Conservation (phyloP, 2,797 vertebrate genomes). For the Phyllotis vaccarum region DNA sequence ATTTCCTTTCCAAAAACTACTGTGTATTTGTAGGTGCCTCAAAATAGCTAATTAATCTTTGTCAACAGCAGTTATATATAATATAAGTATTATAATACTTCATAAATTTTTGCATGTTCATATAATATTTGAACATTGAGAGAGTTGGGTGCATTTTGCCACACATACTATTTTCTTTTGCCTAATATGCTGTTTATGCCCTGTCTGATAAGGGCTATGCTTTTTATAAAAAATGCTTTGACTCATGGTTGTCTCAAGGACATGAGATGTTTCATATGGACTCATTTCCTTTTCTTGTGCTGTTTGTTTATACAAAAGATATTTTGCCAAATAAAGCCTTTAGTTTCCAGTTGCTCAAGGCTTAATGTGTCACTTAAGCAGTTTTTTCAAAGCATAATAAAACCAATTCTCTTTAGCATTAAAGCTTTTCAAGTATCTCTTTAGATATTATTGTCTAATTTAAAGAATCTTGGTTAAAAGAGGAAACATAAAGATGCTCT, state of each 20-base stretch:
- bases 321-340: constrained; percentile 59
- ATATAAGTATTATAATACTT: neutral
- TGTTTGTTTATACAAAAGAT: constrained; percentile 64
- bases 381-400: constrained; percentile 41
- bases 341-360: constrained; percentile 78
- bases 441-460: neutral
- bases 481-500: neutral
- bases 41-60: neutral
- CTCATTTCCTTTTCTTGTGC: constrained; percentile 50
- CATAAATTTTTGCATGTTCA: neutral
- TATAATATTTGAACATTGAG: neutral
- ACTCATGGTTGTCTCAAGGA: neutral
- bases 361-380: constrained; percentile 72
- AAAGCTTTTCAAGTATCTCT: neutral
- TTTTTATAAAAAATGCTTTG: constrained; percentile 59
- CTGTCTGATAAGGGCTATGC: neutral
- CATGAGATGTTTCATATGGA: constrained; percentile 39
- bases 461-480: neutral
- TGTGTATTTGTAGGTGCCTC: neutral
- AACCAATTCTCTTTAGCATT: constrained; percentile 16
- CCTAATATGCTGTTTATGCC: neutral
- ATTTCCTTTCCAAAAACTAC: neutral
- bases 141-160: neutral
- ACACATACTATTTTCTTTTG: neutral
- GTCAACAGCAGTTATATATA: neutral